Evolutionary conservation across 2,797 vertebrate species (phyloP).

Genomic region (Dicrostonyx torquatus): DNA sequence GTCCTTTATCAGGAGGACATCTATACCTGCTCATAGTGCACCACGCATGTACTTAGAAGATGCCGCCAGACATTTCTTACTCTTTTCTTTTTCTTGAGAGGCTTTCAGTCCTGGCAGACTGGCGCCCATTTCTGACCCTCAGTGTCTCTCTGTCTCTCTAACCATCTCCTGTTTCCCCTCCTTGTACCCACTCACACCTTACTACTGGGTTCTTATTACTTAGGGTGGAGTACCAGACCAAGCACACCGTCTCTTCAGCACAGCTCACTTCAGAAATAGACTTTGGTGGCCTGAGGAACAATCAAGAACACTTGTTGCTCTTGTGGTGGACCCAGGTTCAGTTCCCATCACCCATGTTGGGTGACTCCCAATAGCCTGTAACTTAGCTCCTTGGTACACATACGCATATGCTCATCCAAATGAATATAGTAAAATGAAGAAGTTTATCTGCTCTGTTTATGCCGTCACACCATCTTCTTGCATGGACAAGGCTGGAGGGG

Average conservation of each 20-base stretch:
- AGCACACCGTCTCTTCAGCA: background rate
- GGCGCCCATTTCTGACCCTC: background rate
- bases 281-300: background rate
- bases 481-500: background rate
- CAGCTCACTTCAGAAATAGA: background rate
- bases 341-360: background rate
- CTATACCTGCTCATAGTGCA: background rate
- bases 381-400: background rate
- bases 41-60: background rate
- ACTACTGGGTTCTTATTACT: background rate
- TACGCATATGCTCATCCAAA: background rate
- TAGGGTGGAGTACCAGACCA: background rate
- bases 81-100: background rate
- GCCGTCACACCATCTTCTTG: background rate
- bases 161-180: background rate
- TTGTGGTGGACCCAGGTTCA: background rate
- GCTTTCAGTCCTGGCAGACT: background rate
- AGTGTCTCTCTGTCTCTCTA: background rate
- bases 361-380: background rate
- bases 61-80: background rate
- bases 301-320: background rate
- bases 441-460: background rate
- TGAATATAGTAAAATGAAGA: background rate
- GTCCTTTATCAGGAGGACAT: background rate
- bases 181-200: background rate